A percentile compares a stretch with the other conserved stretches of the same genome.
Conservation (phyloP, 2,888 invertebrate genomes). For the Melieria crassipennis region DNA sequence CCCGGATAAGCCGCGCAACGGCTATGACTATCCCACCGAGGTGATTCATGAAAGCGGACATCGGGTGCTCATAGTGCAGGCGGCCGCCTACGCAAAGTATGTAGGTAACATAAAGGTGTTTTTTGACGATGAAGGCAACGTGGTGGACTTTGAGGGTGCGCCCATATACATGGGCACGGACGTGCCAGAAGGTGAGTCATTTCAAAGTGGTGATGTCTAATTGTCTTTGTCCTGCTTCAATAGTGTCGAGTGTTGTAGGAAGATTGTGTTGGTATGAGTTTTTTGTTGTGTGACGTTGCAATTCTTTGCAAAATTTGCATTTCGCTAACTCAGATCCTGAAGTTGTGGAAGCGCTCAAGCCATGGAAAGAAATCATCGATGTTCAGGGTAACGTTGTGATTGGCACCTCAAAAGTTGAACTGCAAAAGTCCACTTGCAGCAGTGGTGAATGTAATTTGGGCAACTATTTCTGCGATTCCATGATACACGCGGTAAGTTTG, state of each 20-base stretch:
- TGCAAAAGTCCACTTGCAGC: conserved; percentile 70
- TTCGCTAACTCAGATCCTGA: conserved; percentile 67
- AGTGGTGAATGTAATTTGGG: conserved; percentile 78
- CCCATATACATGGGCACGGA: conserved; percentile 75
- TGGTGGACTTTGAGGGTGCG: conserved; percentile 75
- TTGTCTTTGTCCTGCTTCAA: too few relatives aligned
- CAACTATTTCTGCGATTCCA: conserved; percentile 77
- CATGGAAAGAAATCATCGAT: conserved; percentile 72
- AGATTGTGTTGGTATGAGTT: too few relatives aligned
- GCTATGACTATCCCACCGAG: conserved; percentile 74
- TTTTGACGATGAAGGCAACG: conserved; percentile 75
- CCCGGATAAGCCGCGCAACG: conserved; percentile 69
- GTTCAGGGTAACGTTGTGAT: conserved; percentile 69
- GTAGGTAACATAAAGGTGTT: conserved; percentile 79
- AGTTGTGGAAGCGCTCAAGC: conserved; percentile 70
- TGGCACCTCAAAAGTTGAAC: conserved; percentile 70
- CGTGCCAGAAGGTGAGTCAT: conserved; percentile 72
- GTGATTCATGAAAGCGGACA: conserved; percentile 69
- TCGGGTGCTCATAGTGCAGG: conserved; percentile 73
- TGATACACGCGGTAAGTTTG: conserved; percentile 71
- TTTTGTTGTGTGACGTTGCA: not conserved
- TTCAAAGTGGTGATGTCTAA: not conserved
- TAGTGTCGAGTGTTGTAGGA: too few relatives aligned
- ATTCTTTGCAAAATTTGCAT: not conserved
- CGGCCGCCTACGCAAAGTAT: conserved; percentile 78